Evolutionary conservation across 1,140 invertebrate species (phyloP).

Genomic region (Bombus pascuorum): DNA sequence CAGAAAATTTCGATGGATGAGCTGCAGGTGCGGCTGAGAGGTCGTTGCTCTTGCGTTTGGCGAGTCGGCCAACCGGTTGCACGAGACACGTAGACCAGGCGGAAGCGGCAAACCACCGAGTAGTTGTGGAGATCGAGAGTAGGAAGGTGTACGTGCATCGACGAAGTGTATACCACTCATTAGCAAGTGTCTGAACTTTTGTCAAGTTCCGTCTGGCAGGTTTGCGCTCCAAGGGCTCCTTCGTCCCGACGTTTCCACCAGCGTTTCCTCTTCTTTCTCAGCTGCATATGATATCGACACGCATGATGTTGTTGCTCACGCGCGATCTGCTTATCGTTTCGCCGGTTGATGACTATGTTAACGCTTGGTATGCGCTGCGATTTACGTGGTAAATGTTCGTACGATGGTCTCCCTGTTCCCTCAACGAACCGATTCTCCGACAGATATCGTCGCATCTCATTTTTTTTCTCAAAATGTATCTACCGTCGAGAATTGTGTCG

Average conservation of each 20-base stretch:
- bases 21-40: slow-evolving; percentile 27
- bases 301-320: slow-evolving; percentile 33
- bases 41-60: slow-evolving; percentile 55
- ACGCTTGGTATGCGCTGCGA: background rate
- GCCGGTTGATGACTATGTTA: background rate
- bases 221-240: background rate
- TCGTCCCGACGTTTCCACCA: background rate
- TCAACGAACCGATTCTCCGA: too few relatives aligned
- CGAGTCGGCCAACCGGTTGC: slow-evolving; percentile 65
- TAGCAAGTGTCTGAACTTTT: slow-evolving; percentile 76
- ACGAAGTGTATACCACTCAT: slow-evolving; percentile 73
- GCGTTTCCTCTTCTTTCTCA: slow-evolving; percentile 43
- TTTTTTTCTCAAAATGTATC: background rate
- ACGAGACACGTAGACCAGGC: slow-evolving; percentile 59
- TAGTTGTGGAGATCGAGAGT: background rate
- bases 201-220: slow-evolving; percentile 64
- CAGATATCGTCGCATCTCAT: background rate
- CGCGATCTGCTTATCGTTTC: slow-evolving; percentile 19
- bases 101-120: slow-evolving; percentile 65
- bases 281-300: slow-evolving; percentile 43
- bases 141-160: slow-evolving; percentile 49
- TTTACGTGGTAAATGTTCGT: background rate
- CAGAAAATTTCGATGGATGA: background rate
- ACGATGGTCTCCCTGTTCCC: background rate
- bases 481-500: background rate